Conservation (phyloP, 37 sponge, comb jelly and placozoan genomes). For the Aplysina aerophoba region DNA sequence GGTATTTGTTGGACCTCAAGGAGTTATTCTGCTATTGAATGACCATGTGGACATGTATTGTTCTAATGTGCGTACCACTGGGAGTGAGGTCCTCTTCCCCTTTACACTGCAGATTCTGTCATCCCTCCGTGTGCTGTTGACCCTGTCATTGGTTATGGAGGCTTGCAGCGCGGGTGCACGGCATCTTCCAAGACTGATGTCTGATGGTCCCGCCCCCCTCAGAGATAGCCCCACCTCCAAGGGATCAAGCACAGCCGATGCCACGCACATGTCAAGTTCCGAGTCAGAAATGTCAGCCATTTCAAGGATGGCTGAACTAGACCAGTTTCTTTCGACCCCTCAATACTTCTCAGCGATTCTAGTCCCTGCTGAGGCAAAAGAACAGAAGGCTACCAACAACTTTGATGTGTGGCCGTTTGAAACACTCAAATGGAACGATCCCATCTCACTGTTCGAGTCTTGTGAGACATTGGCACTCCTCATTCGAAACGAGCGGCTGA, state of each 20-base stretch:
- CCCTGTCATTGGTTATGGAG: constrained; percentile 75
- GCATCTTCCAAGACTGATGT: neutral
- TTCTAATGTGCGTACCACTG: no score
- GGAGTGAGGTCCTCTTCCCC: neutral
- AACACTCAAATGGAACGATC: neutral
- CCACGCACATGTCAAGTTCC: no score
- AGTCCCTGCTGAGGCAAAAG: neutral
- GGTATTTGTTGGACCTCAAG: no score
- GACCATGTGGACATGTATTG: no score
- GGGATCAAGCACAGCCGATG: neutral
- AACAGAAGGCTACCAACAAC: neutral
- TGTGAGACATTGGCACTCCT: constrained; percentile 52
- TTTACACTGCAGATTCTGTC: constrained; percentile 41
- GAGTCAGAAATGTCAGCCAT: no score
- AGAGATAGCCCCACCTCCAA: neutral
- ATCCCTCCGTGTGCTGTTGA: constrained; percentile 47
- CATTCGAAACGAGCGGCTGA: constrained; percentile 31
- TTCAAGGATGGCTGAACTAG: no score
- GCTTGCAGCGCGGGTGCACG: constrained; percentile 44
- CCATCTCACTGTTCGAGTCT: constrained; percentile 48
- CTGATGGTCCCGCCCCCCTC: neutral
- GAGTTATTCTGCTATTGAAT: no score
- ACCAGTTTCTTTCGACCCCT: no score
- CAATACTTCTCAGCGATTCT: no score
- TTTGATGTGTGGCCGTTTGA: constrained; percentile 26